phyloP scores from a whole-genome alignment of 2,113 vertebrate genomes.

The Myotis brandtii region DNA sequence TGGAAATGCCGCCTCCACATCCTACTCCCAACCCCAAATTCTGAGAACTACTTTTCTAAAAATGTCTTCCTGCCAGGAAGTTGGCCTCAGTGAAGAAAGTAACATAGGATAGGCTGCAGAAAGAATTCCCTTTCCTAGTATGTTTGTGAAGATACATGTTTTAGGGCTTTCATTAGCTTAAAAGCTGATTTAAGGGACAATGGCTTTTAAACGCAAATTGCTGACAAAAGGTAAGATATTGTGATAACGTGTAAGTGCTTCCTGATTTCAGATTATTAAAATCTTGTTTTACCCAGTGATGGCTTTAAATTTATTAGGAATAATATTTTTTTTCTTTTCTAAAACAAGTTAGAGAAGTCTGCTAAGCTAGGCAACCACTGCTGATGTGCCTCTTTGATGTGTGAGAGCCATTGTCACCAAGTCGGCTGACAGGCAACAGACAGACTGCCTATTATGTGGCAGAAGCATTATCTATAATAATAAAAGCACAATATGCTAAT shows the following conservation, averaged over 20 bases:
- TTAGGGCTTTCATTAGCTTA: not conserved
- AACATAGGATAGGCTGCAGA: not conserved
- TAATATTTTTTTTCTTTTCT: slow-evolving; percentile 42
- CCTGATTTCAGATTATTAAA: slow-evolving; percentile 46
- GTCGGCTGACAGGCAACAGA: not conserved
- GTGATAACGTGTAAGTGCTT: not conserved
- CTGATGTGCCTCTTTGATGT: not conserved
- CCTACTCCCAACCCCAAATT: not conserved
- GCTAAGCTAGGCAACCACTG: not conserved
- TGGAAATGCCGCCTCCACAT: not conserved
- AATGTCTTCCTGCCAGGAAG: not conserved
- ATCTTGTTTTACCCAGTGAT: not conserved
- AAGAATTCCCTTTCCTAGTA: not conserved
- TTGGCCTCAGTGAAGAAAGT: not conserved
- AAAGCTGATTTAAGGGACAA: slow-evolving; percentile 33
- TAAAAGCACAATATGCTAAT: too few species aligned
- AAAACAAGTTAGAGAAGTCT: slow-evolving; percentile 33
- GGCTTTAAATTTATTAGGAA: slow-evolving; percentile 54
- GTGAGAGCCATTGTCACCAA: slow-evolving; percentile 42
- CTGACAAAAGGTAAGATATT: slow-evolving; percentile 20
- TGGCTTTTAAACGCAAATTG: slow-evolving; percentile 48
- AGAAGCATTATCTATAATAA: not conserved
- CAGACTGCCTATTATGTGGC: not conserved
- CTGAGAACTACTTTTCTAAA: not conserved
- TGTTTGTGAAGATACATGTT: not conserved